Evolutionary conservation across 2,113 vertebrate genomes (phyloP).

Genomic region (Calcarius ornatus): DNA sequence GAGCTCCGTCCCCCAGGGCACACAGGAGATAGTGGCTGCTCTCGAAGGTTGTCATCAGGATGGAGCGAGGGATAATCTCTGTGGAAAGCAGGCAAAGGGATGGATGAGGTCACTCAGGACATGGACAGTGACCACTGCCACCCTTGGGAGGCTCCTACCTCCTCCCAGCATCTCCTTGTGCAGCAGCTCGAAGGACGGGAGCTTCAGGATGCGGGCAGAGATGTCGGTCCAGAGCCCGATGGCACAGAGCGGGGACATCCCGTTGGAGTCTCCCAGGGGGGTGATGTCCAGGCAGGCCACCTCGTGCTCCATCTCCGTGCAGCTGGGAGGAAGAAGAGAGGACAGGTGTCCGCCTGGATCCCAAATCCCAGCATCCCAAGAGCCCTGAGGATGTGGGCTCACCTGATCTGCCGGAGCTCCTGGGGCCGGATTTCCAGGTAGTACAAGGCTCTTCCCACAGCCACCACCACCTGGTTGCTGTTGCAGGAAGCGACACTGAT

Average conservation of each 20-base stretch:
- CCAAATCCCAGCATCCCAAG: neutral
- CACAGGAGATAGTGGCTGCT: slow-evolving; percentile 96
- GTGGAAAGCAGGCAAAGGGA: neutral
- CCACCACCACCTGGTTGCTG: slow-evolving; percentile 93
- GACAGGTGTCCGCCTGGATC: neutral
- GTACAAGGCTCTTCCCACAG: slow-evolving; percentile 91
- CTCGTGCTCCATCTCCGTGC: slow-evolving; percentile 97
- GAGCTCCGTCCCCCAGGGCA: slow-evolving; percentile 94
- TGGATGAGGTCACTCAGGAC: neutral
- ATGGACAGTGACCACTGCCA: rapidly evolving
- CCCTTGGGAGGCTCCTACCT: slow-evolving; percentile 75
- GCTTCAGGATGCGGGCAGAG: slow-evolving; percentile 91
- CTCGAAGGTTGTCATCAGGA: slow-evolving; percentile 98
- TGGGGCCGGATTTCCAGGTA: slow-evolving; percentile 93
- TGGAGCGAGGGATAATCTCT: slow-evolving; percentile 98
- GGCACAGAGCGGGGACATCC: slow-evolving; percentile 90
- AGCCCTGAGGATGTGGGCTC: neutral
- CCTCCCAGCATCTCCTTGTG: slow-evolving; percentile 99
- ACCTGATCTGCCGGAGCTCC: slow-evolving; percentile 97
- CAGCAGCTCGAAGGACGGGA: slow-evolving; percentile 91
- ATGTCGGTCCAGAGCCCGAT: slow-evolving; percentile 99
- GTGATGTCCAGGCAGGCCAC: slow-evolving; percentile 98
- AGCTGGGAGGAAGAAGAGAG: slow-evolving; percentile 68
- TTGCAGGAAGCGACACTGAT: slow-evolving; percentile 98
- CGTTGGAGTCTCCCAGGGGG: slow-evolving; percentile 83